These are phyloP conservation scores for Drosophila dunni DNA, from an alignment of 1,140 invertebrate genomes.

Conservation along the genomic window DNA sequence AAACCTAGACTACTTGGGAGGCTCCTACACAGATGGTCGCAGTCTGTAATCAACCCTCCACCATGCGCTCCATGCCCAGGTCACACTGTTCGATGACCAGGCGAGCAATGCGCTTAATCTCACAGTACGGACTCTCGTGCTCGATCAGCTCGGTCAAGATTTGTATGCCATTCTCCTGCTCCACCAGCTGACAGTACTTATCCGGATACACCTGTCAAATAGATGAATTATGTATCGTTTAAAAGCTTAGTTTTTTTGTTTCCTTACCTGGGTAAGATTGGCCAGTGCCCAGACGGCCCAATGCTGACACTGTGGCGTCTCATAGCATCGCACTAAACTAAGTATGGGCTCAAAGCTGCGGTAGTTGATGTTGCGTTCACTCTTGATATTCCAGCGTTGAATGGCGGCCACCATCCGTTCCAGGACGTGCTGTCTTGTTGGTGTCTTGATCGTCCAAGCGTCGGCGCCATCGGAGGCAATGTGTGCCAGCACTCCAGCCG, in stretches of 20 bases:
- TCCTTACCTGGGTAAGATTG: conserved; percentile 94
- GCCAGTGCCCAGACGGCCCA: conserved; percentile 99
- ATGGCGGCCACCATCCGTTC: conserved; percentile 92
- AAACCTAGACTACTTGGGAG: conserved; percentile 28
- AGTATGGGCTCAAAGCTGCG: conserved; percentile 97
- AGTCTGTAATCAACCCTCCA: conserved; percentile 54
- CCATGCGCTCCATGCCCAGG: conserved; percentile 65
- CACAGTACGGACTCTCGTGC: conserved; percentile 86
- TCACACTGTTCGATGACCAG: conserved; percentile 89
- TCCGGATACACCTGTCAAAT: conserved; percentile 86
- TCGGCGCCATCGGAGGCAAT: conserved; percentile 95
- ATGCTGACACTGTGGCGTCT: conserved; percentile 95
- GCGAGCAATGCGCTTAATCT: conserved; percentile 89
- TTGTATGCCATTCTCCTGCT: conserved; percentile 92
- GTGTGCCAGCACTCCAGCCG: conserved; percentile 97
- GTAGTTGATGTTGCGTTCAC: conserved; percentile 98
- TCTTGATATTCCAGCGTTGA: conserved; percentile 93
- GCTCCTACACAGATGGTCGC: neutral
- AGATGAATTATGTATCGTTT: neutral
- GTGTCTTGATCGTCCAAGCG: conserved; percentile 91
- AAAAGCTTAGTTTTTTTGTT: neutral
- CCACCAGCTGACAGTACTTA: conserved; percentile 95
- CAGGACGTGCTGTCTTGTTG: conserved; percentile 90
- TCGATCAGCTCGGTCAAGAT: conserved; percentile 89
- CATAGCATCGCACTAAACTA: conserved; percentile 90